Evolutionary conservation across 1,140 invertebrate species (phyloP), one percentile per base, ranked within the genome.

Genomic region (Anadara kagoshimensis): DNA sequence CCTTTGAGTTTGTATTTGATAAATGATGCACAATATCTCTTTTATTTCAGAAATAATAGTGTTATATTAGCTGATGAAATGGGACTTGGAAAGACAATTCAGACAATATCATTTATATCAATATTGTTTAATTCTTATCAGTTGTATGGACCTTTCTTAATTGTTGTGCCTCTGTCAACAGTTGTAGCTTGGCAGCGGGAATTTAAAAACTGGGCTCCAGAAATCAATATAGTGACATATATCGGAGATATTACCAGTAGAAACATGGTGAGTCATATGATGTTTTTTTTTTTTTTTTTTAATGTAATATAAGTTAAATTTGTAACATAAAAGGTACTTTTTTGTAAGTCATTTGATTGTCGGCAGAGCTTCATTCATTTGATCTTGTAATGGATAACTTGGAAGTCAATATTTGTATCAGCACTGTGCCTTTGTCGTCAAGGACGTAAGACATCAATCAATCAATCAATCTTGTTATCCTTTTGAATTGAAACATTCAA

Each of bases 181-280:
- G 84, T 91, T 59, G 88, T 87, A 18, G 88, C 89, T 47, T 91
- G 91, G 91, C 89, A 91, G 73, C 77, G 87, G 47, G 91, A 91
- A 74, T 90, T 90, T 75, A 80, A 86, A 49, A 84, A 86, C 61
- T 91, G 91, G 91, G 89, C 84, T 43, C 89, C 90, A 5, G 83
- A 88, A 51, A 84, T 91, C 71, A 91, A 91, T 81, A 84, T 91
- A 65, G 86, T 90, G n/a, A 85, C 88, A 24, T 91, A 92, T 76
- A 83, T 91, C 69, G 91, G 91, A 14, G 91, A 91, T 91, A 93
- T 98, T 11, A 80, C 73, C 43, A 91, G 90, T 70, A 82, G 92
- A 62, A 89, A 91, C 76, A 84, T 87, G 83, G 90, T 91, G 79
- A 76, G 82, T 72, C 11, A 57, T 2, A 45, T 24, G 58, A 12